phyloP scores from a whole-genome alignment of 2,797 vertebrate genomes.

The Danio tinwini region DNA sequence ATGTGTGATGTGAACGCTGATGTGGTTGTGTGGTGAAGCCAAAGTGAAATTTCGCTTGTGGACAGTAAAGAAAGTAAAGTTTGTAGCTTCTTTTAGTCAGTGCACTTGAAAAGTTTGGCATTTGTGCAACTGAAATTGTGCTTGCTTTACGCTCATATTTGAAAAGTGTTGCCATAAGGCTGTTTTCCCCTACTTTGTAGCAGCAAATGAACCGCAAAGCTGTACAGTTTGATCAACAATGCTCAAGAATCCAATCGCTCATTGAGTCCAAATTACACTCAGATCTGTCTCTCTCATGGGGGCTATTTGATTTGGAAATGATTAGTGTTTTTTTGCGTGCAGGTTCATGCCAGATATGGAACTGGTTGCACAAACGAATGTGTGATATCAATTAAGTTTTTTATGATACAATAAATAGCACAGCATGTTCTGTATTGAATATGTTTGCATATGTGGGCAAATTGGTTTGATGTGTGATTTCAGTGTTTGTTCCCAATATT shows the following conservation, averaged over 20 bases:
- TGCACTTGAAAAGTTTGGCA: background rate
- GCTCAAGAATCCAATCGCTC: background rate
- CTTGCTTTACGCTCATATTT: too few relatives aligned
- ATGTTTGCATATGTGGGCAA: background rate
- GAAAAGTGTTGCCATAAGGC: too few relatives aligned
- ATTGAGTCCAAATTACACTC: conserved; percentile 25
- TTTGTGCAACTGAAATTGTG: background rate
- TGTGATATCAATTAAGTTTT: background rate
- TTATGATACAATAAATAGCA: conserved; percentile 9
- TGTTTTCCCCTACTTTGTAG: background rate
- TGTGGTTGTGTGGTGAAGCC: too few relatives aligned
- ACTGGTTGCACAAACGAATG: background rate
- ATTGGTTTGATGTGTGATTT: background rate
- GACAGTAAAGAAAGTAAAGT: too few relatives aligned
- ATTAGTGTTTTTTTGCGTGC: background rate
- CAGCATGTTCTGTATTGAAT: background rate
- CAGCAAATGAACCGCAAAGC: conserved; percentile 3
- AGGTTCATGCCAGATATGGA: conserved; percentile 5
- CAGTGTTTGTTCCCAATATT: conserved; percentile 26
- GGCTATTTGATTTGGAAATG: conserved; percentile 22
- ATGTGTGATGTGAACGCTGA: too few relatives aligned
- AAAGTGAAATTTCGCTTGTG: too few relatives aligned
- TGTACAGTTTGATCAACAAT: background rate
- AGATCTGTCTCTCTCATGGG: conserved; percentile 8
- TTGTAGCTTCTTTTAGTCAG: background rate